Base-by-base conservation (phyloP, 23 tunicate species). In the Phallusia fumigata region DNA sequence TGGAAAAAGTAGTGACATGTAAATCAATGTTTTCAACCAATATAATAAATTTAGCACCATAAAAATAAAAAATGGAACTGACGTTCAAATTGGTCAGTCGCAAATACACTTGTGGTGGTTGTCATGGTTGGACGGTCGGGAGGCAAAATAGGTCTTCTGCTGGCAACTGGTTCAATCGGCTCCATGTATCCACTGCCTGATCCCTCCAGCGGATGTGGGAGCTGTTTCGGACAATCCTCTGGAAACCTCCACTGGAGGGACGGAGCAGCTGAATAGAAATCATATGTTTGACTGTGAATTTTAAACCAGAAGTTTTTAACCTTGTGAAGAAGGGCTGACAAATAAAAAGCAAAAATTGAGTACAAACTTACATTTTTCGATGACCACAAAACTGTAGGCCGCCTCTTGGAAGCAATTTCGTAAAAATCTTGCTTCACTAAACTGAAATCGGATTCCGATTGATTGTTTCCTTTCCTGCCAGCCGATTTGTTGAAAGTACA, bases 371-470 rank as follows among this genome's bases (percentile, higher is more conserved):
- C 87, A 83, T 74, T 79, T n/a, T 31, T 78, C 75, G 19, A 83
- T 35, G 24, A 83, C 36, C 33, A 52, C 33, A 69, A 88, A 88
- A n/a, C 78, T 73, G 79, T 36, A 87, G 12, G 53, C 65, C 0
- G 76, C 40, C 19, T 82, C 85, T 18, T 31, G 28, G 47, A 88
- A 78, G 52, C 92, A 88, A 3, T 83, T 76, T 35, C 79, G 87
- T 24, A 58, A 52, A 33, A 65, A 83, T 10, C 69, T 31, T 47
- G 76, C 26, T 72, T 50, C 74, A 24, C 36, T 52, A 73, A 88
- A 65, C 47, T 88, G 83, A 69, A 88, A 88, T 30, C 74, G 79
- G n/a, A 88, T 79, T 69, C 92, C 92, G 36, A 88, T 74, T 22
- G 79, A 78, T 5, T 78, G 30, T 81, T 75, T 47, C 16, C 72